Evolutionary conservation across 2,888 invertebrate species (phyloP).

Genomic region (Phragmatobia fuliginosa): DNA sequence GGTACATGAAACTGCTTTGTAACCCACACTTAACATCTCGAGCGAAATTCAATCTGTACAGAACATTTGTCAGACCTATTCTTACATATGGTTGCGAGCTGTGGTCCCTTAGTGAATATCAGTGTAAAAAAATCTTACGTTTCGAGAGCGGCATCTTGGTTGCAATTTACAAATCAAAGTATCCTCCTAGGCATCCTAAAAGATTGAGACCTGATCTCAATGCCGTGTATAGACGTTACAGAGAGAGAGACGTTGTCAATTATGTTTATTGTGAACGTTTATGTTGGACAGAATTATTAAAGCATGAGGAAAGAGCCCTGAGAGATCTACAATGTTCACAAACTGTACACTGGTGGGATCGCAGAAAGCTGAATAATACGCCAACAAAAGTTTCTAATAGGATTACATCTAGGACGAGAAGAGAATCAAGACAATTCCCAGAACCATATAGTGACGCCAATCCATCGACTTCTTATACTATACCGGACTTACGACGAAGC

Average conservation of each 20-base stretch:
- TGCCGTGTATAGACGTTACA: constrained; percentile 54
- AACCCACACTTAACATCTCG: constrained; percentile 53
- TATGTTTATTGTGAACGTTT: constrained; percentile 61
- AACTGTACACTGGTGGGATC: constrained; percentile 29
- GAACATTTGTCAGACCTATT: constrained; percentile 66
- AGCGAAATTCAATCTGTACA: constrained; percentile 64
- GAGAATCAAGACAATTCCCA: neutral
- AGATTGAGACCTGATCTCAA: constrained; percentile 52
- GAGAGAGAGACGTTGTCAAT: constrained; percentile 52
- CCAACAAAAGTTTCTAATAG: neutral
- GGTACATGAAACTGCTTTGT: constrained; percentile 54
- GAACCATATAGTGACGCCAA: constrained; percentile 1
- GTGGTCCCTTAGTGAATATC: constrained; percentile 57
- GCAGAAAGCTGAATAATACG: neutral
- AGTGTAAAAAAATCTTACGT: constrained; percentile 52
- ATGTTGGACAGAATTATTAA: constrained; percentile 57
- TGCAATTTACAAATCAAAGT: constrained; percentile 67
- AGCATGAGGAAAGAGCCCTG: constrained; percentile 54
- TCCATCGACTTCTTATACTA: neutral
- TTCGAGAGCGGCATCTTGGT: constrained; percentile 62
- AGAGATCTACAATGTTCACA: constrained; percentile 5
- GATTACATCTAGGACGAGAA: neutral
- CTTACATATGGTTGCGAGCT: constrained; percentile 71
- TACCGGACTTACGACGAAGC: neutral
- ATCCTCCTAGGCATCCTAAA: constrained; percentile 57